Conservation (phyloP, 2,797 vertebrate genomes). For the Gymnocypris eckloni region DNA sequence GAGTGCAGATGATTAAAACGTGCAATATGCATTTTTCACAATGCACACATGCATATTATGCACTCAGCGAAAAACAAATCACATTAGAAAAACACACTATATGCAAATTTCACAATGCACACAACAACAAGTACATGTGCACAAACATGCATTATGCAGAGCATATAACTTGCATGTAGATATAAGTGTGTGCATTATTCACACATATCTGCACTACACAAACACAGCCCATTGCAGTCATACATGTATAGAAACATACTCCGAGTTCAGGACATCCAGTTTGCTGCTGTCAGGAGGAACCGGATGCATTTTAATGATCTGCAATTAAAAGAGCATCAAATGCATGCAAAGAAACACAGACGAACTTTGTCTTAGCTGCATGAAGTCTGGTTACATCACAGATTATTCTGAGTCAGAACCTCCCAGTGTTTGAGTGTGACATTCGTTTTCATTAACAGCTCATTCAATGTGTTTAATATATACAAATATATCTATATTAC, state of each 20-base stretch:
- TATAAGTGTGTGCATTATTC: not conserved
- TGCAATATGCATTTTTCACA: constrained; percentile 29
- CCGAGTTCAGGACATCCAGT: not conserved
- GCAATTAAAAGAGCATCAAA: not conserved
- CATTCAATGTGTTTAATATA: not conserved
- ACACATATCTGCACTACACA: not conserved
- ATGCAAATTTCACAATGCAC: constrained; percentile 1
- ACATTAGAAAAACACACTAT: not conserved
- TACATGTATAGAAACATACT: not conserved
- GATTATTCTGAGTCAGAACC: too few species aligned
- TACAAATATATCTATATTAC: too few species aligned
- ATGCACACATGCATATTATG: not conserved
- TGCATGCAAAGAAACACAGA: not conserved
- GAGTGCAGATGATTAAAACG: not conserved
- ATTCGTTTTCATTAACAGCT: too few species aligned
- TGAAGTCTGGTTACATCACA: too few species aligned
- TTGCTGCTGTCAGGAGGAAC: not conserved
- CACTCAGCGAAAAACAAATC: not conserved
- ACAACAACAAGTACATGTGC: not conserved
- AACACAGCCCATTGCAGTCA: not conserved
- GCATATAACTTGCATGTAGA: not conserved
- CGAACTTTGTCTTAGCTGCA: not conserved
- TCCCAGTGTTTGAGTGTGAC: too few species aligned
- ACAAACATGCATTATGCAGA: constrained; percentile 1
- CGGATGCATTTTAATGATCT: not conserved